A percentile compares a stretch with the other conserved stretches of the same genome.
Evolutionary conservation across 2,888 invertebrate species (phyloP).

Genomic region (Nymphalis polychloros): DNA sequence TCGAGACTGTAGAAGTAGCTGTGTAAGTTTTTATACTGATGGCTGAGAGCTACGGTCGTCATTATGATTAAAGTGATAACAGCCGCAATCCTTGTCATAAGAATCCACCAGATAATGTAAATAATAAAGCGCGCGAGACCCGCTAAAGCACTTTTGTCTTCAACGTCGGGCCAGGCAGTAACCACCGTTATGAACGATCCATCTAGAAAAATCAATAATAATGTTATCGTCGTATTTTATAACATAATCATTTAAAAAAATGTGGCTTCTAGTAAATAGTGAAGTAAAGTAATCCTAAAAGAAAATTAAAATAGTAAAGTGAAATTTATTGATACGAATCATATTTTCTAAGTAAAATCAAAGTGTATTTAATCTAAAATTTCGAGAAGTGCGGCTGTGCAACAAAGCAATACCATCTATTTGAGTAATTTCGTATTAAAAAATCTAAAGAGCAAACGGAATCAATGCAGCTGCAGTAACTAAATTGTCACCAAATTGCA

Average conservation of each 20-base stretch:
- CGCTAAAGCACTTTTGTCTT: conserved; percentile 44
- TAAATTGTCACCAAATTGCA: no score
- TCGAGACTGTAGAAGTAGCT: conserved; percentile 55
- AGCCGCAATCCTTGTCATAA: conserved; percentile 42
- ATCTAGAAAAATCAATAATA: conserved; percentile 28
- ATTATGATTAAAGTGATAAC: conserved; percentile 47
- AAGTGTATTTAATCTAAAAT: no score
- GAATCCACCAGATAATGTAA: conserved; percentile 53
- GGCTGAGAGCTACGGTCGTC: conserved; percentile 47
- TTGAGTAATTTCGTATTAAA: no score
- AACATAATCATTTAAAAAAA: not conserved
- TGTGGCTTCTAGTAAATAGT: no score
- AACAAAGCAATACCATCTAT: no score
- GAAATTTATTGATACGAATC: no score
- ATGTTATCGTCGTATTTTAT: not conserved
- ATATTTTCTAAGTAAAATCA: no score
- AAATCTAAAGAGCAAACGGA: no score
- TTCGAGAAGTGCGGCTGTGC: no score
- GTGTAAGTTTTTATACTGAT: conserved; percentile 56
- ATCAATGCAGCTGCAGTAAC: no score
- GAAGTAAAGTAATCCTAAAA: no score
- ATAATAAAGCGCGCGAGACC: conserved; percentile 41
- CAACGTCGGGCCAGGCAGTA: conserved; percentile 54
- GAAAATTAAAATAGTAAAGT: no score
- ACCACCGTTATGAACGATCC: conserved; percentile 52